A percentile compares a stretch with the other conserved stretches of the same genome.
Conservation (phyloP, 2,888 invertebrate species). For the Petrophora chlorosata region DNA sequence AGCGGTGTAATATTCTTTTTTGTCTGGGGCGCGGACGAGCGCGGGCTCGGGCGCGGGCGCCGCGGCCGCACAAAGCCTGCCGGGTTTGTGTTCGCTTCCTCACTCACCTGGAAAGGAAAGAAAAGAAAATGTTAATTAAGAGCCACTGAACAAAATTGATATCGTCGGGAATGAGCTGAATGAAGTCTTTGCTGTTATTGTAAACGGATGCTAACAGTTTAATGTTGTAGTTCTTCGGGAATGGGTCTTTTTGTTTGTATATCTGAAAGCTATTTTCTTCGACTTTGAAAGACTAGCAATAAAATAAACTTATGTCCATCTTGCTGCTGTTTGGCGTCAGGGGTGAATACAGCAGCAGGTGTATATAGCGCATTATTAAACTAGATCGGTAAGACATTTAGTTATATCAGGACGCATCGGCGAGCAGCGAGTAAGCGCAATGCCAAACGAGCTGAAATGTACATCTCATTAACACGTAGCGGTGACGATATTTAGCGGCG, state of each 20-base stretch:
- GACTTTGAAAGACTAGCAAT: not conserved
- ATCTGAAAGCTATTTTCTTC: conserved; percentile 10
- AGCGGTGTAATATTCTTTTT: conserved; percentile 79
- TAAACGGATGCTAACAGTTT: conserved; percentile 67
- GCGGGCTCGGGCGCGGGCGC: conserved; percentile 54
- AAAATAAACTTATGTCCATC: not conserved
- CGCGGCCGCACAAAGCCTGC: conserved; percentile 68
- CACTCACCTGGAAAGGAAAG: conserved; percentile 83
- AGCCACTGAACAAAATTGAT: conserved; percentile 80
- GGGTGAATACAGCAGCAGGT: too few relatives aligned
- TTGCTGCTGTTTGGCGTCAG: not conserved
- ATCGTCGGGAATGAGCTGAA: conserved; percentile 71
- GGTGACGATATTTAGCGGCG: conserved; percentile 70
- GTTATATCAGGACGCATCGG: conserved; percentile 25
- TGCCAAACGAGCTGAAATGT: conserved; percentile 73
- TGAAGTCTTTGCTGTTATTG: conserved; percentile 69
- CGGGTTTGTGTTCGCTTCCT: conserved; percentile 72
- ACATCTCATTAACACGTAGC: conserved; percentile 78
- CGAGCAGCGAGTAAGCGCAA: conserved; percentile 39
- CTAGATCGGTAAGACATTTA: not conserved
- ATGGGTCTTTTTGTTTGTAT: conserved; percentile 44
- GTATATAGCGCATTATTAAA: not conserved
- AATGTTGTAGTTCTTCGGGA: conserved; percentile 42
- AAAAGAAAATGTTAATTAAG: conserved; percentile 83
- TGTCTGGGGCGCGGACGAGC: conserved; percentile 58